phyloP scores from a whole-genome alignment of 2,113 vertebrate genomes.

The Thymallus thymallus region DNA sequence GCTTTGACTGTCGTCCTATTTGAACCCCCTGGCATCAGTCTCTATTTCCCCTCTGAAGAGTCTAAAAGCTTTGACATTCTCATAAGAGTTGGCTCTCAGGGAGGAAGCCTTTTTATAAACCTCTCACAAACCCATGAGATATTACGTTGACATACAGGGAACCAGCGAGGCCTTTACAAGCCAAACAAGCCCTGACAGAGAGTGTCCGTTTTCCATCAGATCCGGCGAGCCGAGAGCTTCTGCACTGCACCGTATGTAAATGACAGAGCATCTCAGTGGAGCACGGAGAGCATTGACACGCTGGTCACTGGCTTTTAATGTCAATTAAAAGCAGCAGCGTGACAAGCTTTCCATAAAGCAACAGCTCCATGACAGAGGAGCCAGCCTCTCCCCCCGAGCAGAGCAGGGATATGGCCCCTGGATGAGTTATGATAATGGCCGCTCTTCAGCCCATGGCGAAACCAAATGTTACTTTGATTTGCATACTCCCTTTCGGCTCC shows the following conservation, averaged over 20 bases:
- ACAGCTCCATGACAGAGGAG: constrained; percentile 51
- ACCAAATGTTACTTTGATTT: constrained; percentile 67
- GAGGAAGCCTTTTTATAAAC: too few species aligned
- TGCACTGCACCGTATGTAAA: background rate
- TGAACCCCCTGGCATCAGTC: too few species aligned
- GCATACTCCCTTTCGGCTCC: constrained; percentile 55
- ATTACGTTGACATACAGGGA: background rate
- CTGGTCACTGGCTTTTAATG: constrained; percentile 65
- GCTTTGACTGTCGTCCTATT: too few species aligned
- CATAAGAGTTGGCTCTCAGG: constrained; percentile 14
- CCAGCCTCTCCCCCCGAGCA: constrained; percentile 23
- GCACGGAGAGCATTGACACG: constrained; percentile 39
- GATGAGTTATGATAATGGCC: constrained; percentile 64
- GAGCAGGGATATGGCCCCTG: constrained; percentile 45
- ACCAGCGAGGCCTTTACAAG: background rate
- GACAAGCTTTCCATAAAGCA: constrained; percentile 67
- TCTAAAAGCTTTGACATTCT: background rate
- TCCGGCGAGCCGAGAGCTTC: background rate
- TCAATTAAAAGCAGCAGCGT: constrained; percentile 71
- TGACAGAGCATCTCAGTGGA: background rate
- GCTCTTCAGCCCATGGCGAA: constrained; percentile 38
- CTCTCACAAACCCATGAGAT: too few species aligned
- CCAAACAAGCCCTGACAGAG: background rate
- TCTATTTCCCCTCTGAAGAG: background rate
- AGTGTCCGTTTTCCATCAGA: background rate